Base-by-base conservation (phyloP, 2,113 vertebrate species). In the Aspiorhynchus laticeps region DNA sequence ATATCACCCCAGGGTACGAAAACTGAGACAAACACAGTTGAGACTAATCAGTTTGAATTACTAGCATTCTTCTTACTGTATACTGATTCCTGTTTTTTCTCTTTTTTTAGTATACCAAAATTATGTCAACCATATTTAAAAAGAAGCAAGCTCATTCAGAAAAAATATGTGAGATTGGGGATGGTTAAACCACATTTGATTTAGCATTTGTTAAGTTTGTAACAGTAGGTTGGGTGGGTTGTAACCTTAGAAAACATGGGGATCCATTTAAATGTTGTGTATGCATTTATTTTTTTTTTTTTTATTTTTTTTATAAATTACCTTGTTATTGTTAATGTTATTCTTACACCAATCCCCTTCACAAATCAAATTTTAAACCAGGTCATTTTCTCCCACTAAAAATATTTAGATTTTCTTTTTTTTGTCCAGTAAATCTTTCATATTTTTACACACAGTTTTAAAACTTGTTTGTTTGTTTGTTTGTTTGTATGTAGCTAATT, bases 1-100 rank as follows among this genome's bases (percentile, higher is more conserved):
- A 97, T 88, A 90, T 99, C 88, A 96, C 97, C 46, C 95, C 96
- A 0, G 97, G 97, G 98, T 99, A 94, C 92, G 96, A n/a, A n/a
- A 15, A 41, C 24, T 5, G 17, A 38, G 56, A 14, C 10, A 38
- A 28, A 53, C 36, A 33, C 15, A 5, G 21, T 7, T 24, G 31
- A 56, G 21, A 41, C 61, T 6, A n/a, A 78, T 33, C 28, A 21
- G 2, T 31, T 9, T 53, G 4, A 3, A 78, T 6, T 53, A 33
- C 11, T 61, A 38, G 5, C 31, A 79, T 31, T 53, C 36, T 77
- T 14, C 46, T 51, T 33, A 71, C 17, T 17, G 15, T 69, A 26
- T 63, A 41, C 10, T n/a, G 19, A 21, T 74, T 74, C 12, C 21
- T 21, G 3, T 4, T 38, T 41, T 31, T 46, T 46, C n/a, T n/a